Base-by-base conservation (phyloP, 2,797 vertebrate genomes). In the Ambastaia sidthimunki region DNA sequence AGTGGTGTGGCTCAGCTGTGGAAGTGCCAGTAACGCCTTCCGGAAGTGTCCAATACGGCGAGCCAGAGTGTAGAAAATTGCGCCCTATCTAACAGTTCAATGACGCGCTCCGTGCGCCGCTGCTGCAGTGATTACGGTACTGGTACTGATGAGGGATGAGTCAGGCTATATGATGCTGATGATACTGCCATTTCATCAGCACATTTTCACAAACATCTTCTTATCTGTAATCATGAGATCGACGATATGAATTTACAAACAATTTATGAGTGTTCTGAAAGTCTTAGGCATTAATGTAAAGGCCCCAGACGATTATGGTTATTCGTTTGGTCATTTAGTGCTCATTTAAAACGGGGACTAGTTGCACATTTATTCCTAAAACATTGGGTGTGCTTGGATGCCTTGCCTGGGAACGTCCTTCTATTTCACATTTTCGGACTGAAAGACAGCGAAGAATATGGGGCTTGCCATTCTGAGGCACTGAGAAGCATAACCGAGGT, bases 151-250 rank as follows among this genome's bases (percentile, higher is more conserved):
- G 95, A 94, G 93, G 91, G 94, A 96, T 96, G 96, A 96, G 95
- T 97, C 96, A 96, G 96, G 94, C 91, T 89, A 91, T 93, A 91
- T 93, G 95, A 95, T 95, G 95, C 94, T 95, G 92, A 94, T 93
- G 92, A 92, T 91, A 94, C 95, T 95, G 95, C 95, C 95, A 96
- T 96, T 97, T 95, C 95, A 95, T 93, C 95, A 90, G 93, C 92
- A 86, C 80, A 85, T 84, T 86, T 73, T 83, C 84, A 83, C 44
- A 74, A 89, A 85, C 88, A 87, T 89, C 83, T 83, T 87, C 85
- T 87, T 86, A 87, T 88, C 88, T 69, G 86, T 82, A 83, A 83
- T 70, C 44, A 81, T 76, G 47, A 70, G 66, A 31, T 7, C 47
- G 25, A 48, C 21, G 54, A 57, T 69, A 68, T 60, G 63, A 52